A percentile compares a stretch with the other conserved stretches of the same genome.
Conservation (phyloP, 2,113 vertebrate genomes). For the Machaerirhynchus nigripectus region DNA sequence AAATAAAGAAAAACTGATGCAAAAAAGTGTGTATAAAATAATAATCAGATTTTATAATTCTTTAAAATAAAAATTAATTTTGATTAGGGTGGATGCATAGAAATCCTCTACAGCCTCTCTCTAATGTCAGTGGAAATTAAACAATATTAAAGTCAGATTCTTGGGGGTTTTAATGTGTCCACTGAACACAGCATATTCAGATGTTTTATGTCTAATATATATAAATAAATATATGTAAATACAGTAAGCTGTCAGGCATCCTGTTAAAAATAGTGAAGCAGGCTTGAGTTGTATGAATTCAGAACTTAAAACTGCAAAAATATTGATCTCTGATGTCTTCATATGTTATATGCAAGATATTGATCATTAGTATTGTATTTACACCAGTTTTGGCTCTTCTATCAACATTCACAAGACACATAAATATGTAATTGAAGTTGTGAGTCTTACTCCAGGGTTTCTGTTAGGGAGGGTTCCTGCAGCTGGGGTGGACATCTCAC, state of each 20-base stretch:
- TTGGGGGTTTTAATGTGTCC: background rate
- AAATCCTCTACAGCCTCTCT: background rate
- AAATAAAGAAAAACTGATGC: background rate
- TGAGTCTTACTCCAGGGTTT: background rate
- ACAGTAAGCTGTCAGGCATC: background rate
- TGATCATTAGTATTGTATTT: background rate
- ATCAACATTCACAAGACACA: background rate
- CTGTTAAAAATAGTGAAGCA: background rate
- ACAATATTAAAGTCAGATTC: background rate
- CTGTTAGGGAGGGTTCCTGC: background rate
- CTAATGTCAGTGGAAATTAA: background rate
- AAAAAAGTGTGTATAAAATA: background rate
- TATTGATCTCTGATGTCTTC: background rate
- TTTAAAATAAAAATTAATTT: background rate
- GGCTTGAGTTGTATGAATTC: background rate
- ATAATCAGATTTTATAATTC: background rate
- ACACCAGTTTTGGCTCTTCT: background rate
- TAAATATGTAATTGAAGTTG: background rate
- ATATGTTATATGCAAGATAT: background rate
- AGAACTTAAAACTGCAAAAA: background rate
- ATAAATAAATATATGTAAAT: background rate
- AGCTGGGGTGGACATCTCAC: background rate
- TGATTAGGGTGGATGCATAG: background rate
- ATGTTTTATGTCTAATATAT: background rate
- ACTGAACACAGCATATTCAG: background rate